Evolutionary conservation across 2,888 invertebrate genomes (phyloP), one percentile per base, ranked within the genome.

Genomic region (Cenopis cana): DNA sequence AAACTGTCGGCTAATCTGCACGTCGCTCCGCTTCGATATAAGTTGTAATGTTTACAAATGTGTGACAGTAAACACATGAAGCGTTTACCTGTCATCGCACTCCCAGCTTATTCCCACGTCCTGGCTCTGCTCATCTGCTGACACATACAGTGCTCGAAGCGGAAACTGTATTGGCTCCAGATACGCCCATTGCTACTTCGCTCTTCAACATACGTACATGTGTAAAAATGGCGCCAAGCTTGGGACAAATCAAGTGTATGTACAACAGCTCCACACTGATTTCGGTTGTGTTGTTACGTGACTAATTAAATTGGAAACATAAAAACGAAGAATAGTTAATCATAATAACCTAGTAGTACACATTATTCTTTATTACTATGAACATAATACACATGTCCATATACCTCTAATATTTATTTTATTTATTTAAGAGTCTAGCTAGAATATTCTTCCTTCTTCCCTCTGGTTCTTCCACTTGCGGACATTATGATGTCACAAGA

Each of bases 101-200:
- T 18, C 38, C 38, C 8, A n/a, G 46, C 38, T 33, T n/a, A n/a
- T n/a, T n/a, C 33, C 12, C 12, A 18, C 57, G 57, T 36, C 57
- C 57, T 57, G 57, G 8, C 18, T 6, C 46, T 46, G 24, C 24
- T 24, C 24, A 24, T 24, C 9, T 33, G 57, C 33, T 59, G 59
- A 59, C 38, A 59, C n/a, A 59, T 59, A 24, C 20, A 59, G 38
- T 20, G 41, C 20, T 59, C 41, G 4, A 6, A 9, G 46, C 46
- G 60, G 60, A 60, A 60, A 46, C 46, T 18, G 41, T 17, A 29
- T 24, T 60, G 29, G 46, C 60, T 46, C 46, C n/a, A 46, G 46
- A 60, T 60, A 60, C 46, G 29, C 46, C 60, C 46, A 17, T 60
- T 60, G 20, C 46, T 4, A 8, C 20, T 46, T 24, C 20, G 5